These are phyloP conservation scores for Archegozetes longisetosus DNA, from an alignment of 1,140 invertebrate genomes.

Conservation along the genomic window DNA sequence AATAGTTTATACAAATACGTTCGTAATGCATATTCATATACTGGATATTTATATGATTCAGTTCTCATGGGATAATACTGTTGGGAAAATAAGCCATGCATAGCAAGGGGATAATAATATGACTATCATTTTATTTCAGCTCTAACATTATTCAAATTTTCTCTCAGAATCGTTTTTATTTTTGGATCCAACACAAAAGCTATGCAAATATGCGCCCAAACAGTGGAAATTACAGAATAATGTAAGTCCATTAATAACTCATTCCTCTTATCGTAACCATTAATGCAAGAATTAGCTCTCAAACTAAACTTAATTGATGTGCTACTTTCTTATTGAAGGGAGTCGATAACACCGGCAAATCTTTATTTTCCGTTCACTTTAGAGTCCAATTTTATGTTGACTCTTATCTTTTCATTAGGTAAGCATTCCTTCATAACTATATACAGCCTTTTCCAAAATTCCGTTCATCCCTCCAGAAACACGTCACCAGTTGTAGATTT, in stretches of 20 bases:
- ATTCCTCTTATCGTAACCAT: background rate
- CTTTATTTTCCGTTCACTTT: slow-evolving; percentile 73
- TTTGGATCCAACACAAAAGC: slow-evolving; percentile 77
- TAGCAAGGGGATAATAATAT: too few relatives aligned
- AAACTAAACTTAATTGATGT: slow-evolving; percentile 2
- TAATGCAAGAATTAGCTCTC: background rate
- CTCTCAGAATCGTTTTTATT: slow-evolving; percentile 40
- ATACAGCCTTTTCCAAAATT: slow-evolving; percentile 9
- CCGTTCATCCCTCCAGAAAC: too few relatives aligned
- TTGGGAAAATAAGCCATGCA: too few relatives aligned
- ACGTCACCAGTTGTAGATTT: too few relatives aligned
- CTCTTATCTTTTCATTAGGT: slow-evolving; percentile 47
- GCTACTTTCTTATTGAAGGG: slow-evolving; percentile 39
- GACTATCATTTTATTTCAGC: too few relatives aligned
- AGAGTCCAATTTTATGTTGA: slow-evolving; percentile 90
- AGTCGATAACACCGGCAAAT: slow-evolving; percentile 69
- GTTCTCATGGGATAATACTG: too few relatives aligned
- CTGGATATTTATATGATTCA: too few relatives aligned
- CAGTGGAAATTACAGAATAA: slow-evolving; percentile 82
- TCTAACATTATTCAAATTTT: too few relatives aligned
- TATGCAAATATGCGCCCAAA: slow-evolving; percentile 88
- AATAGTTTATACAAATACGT: too few relatives aligned
- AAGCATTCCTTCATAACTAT: slow-evolving; percentile 23
- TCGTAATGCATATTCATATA: too few relatives aligned
- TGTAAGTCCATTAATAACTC: slow-evolving; percentile 43